Conservation (phyloP, 2,113 vertebrate genomes). For the Lethenteron reissneri region DNA sequence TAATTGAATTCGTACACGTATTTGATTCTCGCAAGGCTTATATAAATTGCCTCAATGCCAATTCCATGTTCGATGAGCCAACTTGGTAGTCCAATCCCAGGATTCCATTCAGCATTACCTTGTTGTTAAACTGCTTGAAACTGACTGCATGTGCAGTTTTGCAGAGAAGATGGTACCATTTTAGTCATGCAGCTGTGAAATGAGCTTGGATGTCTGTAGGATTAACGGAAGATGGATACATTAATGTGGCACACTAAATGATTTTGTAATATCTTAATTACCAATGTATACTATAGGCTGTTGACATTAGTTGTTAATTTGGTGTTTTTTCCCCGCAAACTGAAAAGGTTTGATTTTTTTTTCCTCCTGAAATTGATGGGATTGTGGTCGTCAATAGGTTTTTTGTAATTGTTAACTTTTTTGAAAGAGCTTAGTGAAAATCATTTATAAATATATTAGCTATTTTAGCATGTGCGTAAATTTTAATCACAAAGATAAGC, state of each 20-base stretch:
- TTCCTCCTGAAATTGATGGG: not conserved
- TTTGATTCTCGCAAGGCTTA: not conserved
- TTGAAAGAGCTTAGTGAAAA: too few species aligned
- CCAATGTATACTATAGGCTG: not conserved
- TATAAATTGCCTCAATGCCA: not conserved
- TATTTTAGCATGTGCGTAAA: too few species aligned
- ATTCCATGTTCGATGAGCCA: not conserved
- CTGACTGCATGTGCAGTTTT: not conserved
- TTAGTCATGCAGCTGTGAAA: not conserved
- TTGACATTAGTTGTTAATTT: not conserved
- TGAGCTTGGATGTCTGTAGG: not conserved
- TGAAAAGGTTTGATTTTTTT: not conserved
- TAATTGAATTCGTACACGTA: conserved; percentile 18
- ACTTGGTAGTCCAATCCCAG: too few species aligned
- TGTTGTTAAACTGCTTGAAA: too few species aligned
- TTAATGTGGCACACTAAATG: conserved; percentile 3
- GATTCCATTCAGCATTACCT: too few species aligned
- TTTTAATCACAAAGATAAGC: too few species aligned
- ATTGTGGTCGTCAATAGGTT: not conserved
- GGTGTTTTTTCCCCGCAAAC: not conserved
- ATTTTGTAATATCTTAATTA: not conserved
- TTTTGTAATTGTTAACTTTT: too few species aligned
- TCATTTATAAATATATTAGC: too few species aligned
- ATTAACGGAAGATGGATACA: not conserved
- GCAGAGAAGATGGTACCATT: not conserved